Evolutionary conservation across 2,888 invertebrate species (phyloP), one percentile per base, ranked within the genome.

Genomic region (Seira musarum): DNA sequence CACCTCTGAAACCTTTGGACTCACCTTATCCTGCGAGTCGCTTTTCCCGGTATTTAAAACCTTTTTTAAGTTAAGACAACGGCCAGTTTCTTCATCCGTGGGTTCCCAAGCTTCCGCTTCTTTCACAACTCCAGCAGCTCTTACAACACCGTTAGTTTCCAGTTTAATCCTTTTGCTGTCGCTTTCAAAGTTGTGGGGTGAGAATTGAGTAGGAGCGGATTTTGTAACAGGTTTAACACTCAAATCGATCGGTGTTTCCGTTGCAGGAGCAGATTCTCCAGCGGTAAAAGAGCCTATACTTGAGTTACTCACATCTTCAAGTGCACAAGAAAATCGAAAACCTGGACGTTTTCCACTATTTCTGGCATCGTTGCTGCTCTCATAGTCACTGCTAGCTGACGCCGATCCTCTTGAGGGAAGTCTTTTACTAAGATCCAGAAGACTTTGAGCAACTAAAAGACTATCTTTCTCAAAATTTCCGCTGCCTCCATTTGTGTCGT

Each of bases 361-460:
- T 10, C 64, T 46, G 25, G 61, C 64, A 25, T 75, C 80, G 25
- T 25, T 46, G 10, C 71, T 64, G 75, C 69, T 83, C 24, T 82
- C 79, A 19, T 66, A 65, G 22, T 78, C 81, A 63, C 78, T 70
- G 24, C 70, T 71, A 3, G 40, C 22, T 19, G 63, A 25, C 19
- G 72, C 81, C 1, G 68, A 63, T 63, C 53, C 78, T 49, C 15
- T 67, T 40, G 83, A 60, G 35, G 17, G 80, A 78, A 35, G 81
- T 79, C 78, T 70, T 30, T 82, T 86, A 66, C 85, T 93, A 63
- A 96, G 89, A 46, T 95, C 94, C 57, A 96, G 89, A 78, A 96
- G 89, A 87, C 95, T 94, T 86, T 94, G 93, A 0, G 95, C 96
- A 6, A 95, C 95, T 8, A 30, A 30, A 30, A 30, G 30, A 8